Conservation (phyloP, 2,113 vertebrate species). For the Sarotherodon lohbergeri region DNA sequence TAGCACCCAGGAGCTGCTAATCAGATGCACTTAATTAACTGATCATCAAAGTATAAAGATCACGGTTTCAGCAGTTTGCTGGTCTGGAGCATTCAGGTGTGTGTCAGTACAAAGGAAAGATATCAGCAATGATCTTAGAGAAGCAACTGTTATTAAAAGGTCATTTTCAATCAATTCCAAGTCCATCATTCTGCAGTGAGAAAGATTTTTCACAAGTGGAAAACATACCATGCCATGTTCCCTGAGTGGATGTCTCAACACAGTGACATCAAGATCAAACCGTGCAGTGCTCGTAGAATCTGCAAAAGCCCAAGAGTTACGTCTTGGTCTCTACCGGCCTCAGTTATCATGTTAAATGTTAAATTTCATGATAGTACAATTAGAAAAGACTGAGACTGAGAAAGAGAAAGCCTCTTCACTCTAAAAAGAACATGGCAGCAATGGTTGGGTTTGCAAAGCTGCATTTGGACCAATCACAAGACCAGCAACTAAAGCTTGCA, state of each 20-base stretch:
- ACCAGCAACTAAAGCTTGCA: not conserved
- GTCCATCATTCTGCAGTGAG: not conserved
- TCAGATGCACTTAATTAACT: not conserved
- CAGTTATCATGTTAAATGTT: not conserved
- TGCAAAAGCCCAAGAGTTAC: not conserved
- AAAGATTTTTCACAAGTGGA: not conserved
- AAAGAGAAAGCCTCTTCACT: not conserved
- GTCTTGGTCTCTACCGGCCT: not conserved
- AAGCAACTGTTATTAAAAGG: not conserved
- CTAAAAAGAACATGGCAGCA: not conserved
- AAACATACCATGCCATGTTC: not conserved
- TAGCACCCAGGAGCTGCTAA: not conserved
- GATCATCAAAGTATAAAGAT: not conserved
- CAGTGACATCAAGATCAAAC: not conserved
- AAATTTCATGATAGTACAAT: not conserved
- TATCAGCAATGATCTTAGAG: not conserved
- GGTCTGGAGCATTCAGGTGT: not conserved
- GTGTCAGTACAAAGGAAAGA: not conserved
- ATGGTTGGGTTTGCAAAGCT: not conserved
- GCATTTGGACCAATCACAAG: not conserved
- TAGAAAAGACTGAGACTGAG: not conserved
- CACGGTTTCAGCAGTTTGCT: not conserved
- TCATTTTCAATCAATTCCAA: not conserved
- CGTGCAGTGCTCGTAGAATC: not conserved
- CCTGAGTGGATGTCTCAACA: not conserved